phyloP scores from a whole-genome alignment of 2,113 vertebrate species.

The Drymodes brunneopygia region DNA sequence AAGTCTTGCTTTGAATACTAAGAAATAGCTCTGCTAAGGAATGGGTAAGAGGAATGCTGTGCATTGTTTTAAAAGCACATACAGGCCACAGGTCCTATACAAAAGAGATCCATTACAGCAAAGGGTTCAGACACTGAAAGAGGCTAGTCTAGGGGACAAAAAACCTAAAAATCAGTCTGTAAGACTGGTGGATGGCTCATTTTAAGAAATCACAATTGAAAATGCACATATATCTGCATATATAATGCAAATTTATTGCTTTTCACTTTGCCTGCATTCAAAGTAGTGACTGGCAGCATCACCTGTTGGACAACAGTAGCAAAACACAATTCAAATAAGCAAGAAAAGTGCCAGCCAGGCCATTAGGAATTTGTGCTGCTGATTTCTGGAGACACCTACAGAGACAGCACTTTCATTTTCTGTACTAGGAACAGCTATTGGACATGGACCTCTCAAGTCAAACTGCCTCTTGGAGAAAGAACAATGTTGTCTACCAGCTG shows the following conservation, averaged over 20 bases:
- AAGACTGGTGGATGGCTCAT: background rate
- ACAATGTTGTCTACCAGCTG: background rate
- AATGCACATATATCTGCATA: background rate
- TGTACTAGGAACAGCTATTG: fast-evolving
- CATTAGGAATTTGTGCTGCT: background rate
- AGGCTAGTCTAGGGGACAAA: fast-evolving
- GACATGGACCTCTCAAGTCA: background rate
- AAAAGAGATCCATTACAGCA: background rate
- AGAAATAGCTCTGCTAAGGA: background rate
- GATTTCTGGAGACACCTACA: background rate
- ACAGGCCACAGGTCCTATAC: background rate
- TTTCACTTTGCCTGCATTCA: background rate
- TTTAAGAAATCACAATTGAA: background rate
- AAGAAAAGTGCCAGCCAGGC: background rate
- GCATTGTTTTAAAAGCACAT: background rate
- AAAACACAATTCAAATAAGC: background rate
- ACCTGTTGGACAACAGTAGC: background rate
- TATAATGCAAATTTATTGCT: background rate
- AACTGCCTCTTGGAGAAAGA: background rate
- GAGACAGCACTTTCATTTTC: background rate
- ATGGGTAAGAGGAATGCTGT: background rate
- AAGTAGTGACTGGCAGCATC: background rate
- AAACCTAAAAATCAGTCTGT: background rate
- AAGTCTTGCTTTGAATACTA: background rate
- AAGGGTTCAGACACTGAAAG: background rate